Evolutionary conservation across 1,140 invertebrate genomes (phyloP), one percentile per base, ranked within the genome.

Genomic region (Anastrepha ludens): DNA sequence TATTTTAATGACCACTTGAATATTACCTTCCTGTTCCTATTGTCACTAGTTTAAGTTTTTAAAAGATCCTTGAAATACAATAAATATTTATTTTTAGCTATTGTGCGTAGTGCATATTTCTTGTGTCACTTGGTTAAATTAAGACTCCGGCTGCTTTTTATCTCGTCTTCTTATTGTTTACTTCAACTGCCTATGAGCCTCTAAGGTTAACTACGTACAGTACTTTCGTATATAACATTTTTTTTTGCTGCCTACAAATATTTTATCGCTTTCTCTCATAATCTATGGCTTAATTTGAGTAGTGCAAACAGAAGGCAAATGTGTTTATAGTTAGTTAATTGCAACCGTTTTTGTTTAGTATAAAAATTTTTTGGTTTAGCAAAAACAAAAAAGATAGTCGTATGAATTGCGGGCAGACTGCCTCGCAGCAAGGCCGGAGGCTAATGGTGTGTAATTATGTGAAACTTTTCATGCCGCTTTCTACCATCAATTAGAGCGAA

Each of bases 231-330:
- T 29, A 29, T 29, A 29, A 29, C 1, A 0, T 29, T 29, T 29
- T 29, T 44, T 74, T 67, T 47, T 74, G 67, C 67, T 74, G 67
- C 17, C 41, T 15, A 41, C 67, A 47, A 74, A 74, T 74, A 74
- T 74, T 74, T 74, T 74, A 74, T 74, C 67, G 47, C 67, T 74
- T 74, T 74, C 67, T 74, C 67, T 74, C 2, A 6, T 44, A 47
- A 44, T 70, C 41, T 39, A 47, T n/a, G 41, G 41, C 67, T 74
- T 74, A 74, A 74, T 74, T 11, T 74, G 44, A 74, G 41, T 74
- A 74, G 15, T 47, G 67, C 67, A 47, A 6, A 74, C 15, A 74
- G 2, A 3, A 44, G 6, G 39, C 50, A 8, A 29, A 29, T 2
- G 17, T 44, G 67, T 74, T 74, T 74, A 41, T 74, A 74, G 29